Evolutionary conservation across 1,140 invertebrate genomes (phyloP), one percentile per base, ranked within the genome.

Genomic region (Pachypeltis micranthus): DNA sequence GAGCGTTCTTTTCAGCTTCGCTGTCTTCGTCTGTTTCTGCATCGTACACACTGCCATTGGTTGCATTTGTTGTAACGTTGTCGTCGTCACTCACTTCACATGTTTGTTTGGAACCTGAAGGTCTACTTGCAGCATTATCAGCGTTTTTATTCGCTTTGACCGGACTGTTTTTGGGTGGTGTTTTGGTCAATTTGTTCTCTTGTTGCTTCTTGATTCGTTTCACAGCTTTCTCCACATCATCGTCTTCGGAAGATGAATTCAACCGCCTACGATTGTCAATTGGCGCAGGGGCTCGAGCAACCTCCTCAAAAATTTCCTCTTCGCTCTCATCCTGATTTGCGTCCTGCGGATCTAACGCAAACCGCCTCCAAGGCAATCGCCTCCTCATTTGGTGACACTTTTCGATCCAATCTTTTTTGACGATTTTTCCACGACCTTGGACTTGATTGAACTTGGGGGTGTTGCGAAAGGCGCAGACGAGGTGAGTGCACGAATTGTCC

Each of bases 391-490:
- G 74, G 71, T 82, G 75, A 70, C 85, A 89, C 59, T 86, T 81
- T 62, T 81, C 77, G 58, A 94, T 79, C 91, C 91, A 95, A 25
- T 84, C 75, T 67, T 84, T 84, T 19, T 74, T 84, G 1, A 91
- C 85, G 69, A 90, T 74, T 80, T 82, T 21, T 81, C 85, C 69
- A 79, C 79, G 1, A 21, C 81, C 82, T 69, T 78, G 77, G 0
- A 91, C 88, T 74, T 88, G 80, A 59, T 82, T 80, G 71, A 86
- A 90, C 73, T 94, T 94, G 14, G 91, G 91, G 25, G 91, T 94
- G 72, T 93, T 92, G 2, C 80, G 72, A 78, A 92, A 93, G 19
- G 91, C 91, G 79, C 91, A 93, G 87, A 93, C 78, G 59, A 93
- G 81, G 77, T 93, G 90, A 7, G 90, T 92, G 73, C 88, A 91